Base-by-base conservation (phyloP, 2,797 vertebrate genomes). In the Xenops minutus region DNA sequence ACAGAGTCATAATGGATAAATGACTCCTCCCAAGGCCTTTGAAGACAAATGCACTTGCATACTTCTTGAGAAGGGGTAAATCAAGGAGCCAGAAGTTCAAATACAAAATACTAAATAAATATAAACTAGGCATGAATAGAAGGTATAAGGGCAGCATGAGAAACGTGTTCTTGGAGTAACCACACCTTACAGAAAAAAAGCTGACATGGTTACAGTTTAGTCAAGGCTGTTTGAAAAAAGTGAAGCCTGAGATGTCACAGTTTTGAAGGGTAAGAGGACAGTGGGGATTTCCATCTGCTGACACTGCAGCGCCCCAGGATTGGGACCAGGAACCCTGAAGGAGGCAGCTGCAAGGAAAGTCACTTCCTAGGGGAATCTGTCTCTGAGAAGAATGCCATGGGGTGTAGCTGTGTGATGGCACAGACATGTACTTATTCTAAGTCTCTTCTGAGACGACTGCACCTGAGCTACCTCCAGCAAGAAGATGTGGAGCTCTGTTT, bases 161-260 rank as follows among this genome's bases (percentile, higher is more conserved):
- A 32, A 68, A 63, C 27, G 1, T 30, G 2, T 51, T 79, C 29
- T 76, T 85, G 58, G 27, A 64, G 9, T n/a, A 84, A 46, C 27
- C 37, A 54, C 12, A 52, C 14, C 12, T 59, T 37, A 71, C 1
- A 27, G 74, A 36, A 88, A 85, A 67, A 85, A 66, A 78, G 7
- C 1, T 2, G 46, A 32, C 48, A 48, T 54, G 23, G 19, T 20
- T 13, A n/a, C 2, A 10, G 30, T 26, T 71, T 20, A 0, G 39
- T 23, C 16, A 52, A 37, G 7, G 9, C 32, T 68, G 11, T 55
- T 54, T 46, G n/a, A 52, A 56, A 73, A 92, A 59, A 36, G 1
- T 11, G 58, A 8, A 23, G 58, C 41, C 67, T 74, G 41, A 89
- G 81, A n/a, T 41, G 51, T 6, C 49, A 12, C 8, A 22, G 41